phyloP scores from a whole-genome alignment of 1,140 invertebrate species.

The Sarcophaga bullata region DNA sequence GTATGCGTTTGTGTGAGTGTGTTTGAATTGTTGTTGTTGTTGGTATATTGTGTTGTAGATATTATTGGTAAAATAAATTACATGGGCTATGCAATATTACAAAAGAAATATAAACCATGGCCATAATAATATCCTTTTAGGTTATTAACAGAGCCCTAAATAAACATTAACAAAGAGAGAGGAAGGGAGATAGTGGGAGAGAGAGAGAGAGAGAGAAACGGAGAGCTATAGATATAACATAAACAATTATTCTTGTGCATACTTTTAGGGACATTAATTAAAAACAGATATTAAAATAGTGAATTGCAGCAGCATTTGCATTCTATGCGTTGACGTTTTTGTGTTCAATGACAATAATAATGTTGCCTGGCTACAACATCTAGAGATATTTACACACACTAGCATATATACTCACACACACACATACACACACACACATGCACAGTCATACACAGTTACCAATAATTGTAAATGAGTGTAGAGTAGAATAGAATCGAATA shows the following conservation, averaged over 20 bases:
- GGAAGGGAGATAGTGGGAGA: not conserved
- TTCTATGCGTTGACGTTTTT: too few species aligned
- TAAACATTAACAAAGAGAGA: not conserved
- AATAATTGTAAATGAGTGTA: not conserved
- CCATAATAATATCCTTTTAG: too few species aligned
- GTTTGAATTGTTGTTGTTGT: too few species aligned
- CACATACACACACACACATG: too few species aligned
- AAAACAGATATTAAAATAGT: not conserved
- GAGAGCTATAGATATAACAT: not conserved
- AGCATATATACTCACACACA: too few species aligned
- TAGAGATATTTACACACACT: too few species aligned
- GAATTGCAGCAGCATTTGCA: not conserved
- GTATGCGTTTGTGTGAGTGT: too few species aligned
- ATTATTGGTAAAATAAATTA: conserved; percentile 8
- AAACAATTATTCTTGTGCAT: conserved; percentile 1
- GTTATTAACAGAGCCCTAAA: too few species aligned
- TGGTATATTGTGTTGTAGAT: too few species aligned
- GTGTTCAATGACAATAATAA: not conserved
- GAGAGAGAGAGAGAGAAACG: not conserved
- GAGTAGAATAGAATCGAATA: too few species aligned
- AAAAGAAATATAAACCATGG: not conserved
- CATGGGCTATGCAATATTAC: not conserved
- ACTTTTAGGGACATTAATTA: conserved; percentile 9
- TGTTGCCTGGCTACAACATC: not conserved
- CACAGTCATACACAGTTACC: not conserved